These are phyloP conservation scores for Patagioenas fasciata DNA, from an alignment of 2,113 vertebrate genomes.

Conservation along the genomic window DNA sequence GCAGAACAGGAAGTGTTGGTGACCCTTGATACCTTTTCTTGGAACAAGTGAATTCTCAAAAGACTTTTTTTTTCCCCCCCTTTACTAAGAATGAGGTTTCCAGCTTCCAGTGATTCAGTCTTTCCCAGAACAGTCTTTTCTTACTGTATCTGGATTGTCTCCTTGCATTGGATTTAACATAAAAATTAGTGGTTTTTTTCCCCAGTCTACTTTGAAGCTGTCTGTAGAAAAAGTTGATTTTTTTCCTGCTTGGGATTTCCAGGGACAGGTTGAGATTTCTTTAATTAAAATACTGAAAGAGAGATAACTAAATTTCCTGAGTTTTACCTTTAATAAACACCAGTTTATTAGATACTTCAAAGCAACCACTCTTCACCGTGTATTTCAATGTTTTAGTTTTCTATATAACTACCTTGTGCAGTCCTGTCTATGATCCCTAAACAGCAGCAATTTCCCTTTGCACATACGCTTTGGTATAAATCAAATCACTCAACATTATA, in stretches of 20 bases:
- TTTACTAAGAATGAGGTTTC: background rate
- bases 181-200: background rate
- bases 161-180: background rate
- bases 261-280: slow-evolving; percentile 9
- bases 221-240: background rate
- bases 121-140: background rate
- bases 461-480: background rate
- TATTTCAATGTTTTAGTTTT: background rate
- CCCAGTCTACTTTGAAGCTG: background rate
- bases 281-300: slow-evolving; percentile 56
- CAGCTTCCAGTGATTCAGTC: background rate
- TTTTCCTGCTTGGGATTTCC: background rate
- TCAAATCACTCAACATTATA: background rate
- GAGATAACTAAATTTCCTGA: background rate
- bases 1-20: background rate
- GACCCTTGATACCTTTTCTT: background rate
- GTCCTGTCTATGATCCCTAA: background rate
- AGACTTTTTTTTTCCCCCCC: background rate
- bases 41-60: background rate
- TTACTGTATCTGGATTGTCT: background rate
- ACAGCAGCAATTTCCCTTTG: background rate
- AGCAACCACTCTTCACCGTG: background rate
- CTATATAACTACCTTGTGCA: background rate
- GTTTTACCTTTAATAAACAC: slow-evolving; percentile 29
- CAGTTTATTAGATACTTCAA: background rate